These are phyloP conservation scores for Aphidius ervi DNA, from an alignment of 1,140 invertebrate genomes.

Conservation along the genomic window DNA sequence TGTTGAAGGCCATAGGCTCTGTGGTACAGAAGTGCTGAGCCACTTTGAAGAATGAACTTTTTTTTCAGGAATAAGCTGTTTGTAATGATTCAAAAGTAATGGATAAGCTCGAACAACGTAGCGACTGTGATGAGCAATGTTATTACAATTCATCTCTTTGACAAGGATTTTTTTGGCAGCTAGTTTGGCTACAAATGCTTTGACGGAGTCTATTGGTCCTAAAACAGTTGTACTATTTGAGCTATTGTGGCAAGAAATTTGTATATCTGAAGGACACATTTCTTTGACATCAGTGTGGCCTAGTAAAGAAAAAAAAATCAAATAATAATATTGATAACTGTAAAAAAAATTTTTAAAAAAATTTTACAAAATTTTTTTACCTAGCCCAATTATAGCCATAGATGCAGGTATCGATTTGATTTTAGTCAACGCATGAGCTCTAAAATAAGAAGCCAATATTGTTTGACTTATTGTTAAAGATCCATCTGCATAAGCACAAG, in stretches of 20 bases:
- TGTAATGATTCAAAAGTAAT: conserved; percentile 66
- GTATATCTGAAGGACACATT: conserved; percentile 55
- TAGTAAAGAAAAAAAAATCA: too few relatives aligned
- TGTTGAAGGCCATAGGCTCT: conserved; percentile 68
- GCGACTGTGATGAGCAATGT: conserved; percentile 70
- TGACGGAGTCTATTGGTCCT: conserved; percentile 58
- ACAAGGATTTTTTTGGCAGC: conserved; percentile 72
- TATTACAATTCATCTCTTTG: conserved; percentile 63
- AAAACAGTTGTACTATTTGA: conserved; percentile 67
- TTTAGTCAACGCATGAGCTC: conserved; percentile 79
- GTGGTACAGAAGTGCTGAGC: conserved; percentile 82
- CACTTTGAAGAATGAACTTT: conserved; percentile 72
- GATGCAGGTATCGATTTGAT: conserved; percentile 70
- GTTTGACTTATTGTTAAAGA: conserved; percentile 76
- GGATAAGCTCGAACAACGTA: conserved; percentile 62
- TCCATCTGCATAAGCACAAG: conserved; percentile 80
- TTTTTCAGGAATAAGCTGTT: conserved; percentile 65
- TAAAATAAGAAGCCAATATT: conserved; percentile 73
- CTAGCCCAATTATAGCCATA: conserved; percentile 78
- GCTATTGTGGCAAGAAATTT: conserved; percentile 70
- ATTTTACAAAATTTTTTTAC: too few relatives aligned
- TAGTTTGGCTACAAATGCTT: conserved; percentile 44
- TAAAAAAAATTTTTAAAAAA: too few relatives aligned
- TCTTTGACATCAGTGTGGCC: conserved; percentile 56
- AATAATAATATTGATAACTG: too few relatives aligned